Evolutionary conservation across 2,113 vertebrate species (phyloP), one percentile per base, ranked within the genome.

Genomic region (Tachysurus vachellii): DNA sequence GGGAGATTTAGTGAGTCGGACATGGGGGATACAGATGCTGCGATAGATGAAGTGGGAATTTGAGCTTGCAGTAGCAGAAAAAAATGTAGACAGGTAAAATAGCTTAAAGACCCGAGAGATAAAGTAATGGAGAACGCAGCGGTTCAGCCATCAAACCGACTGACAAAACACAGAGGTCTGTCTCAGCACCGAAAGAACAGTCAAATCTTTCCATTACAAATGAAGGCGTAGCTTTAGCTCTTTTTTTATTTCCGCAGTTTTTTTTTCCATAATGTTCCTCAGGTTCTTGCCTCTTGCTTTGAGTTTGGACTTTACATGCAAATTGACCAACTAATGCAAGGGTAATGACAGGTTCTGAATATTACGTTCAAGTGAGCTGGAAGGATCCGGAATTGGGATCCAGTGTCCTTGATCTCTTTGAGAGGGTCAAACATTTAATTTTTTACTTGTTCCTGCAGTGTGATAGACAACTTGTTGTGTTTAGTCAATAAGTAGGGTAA

Each of bases 31-130:
- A 92, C 91, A 94, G 94, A 81, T 7, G 21, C 11, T 59, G 0
- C 57, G 93, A 97, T 97, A 96, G 92, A 97, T 96, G 93, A 64
- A 50, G 83, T 93, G 95, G 95, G 92, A 96, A 95, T 93, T 95
- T 91, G 92, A 95, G 96, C 94, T 94, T 93, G 89, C 93, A 91
- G 93, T 89, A 90, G 91, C 91, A 93, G 91, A 93, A 93, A 92
- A 93, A 91, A 93, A 90, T 87, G 88, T 91, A 92, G 92, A 90
- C 86, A 92, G 90, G 86, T 91, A 93, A 92, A 91, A 92, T 87
- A 66, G 90, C 95, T 94, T 28, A 82, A 36, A 91, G 94, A 95
- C 92, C 88, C 92, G 90, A 90, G 91, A 93, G 92, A 94, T 92
- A 92, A 90, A 93, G 86, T 94, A 94, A 94, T 95, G 91, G 91